Evolutionary conservation across 2,797 vertebrate genomes (phyloP).

Genomic region (Myiotriccus ornatus): DNA sequence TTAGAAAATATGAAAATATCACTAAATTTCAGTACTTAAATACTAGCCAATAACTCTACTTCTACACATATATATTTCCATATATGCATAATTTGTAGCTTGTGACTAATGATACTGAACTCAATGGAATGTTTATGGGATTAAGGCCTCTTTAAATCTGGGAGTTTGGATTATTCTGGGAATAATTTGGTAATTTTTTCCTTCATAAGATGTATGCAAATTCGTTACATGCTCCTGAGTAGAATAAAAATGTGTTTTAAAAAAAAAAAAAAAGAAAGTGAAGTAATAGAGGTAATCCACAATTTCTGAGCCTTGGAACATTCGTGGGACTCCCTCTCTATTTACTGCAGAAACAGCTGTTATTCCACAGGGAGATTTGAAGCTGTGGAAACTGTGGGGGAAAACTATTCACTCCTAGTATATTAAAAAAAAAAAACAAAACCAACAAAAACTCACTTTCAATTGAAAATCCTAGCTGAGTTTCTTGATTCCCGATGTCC

Average conservation of each 20-base stretch:
- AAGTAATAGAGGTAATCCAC: not conserved
- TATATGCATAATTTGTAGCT: not conserved
- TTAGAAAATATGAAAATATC: not conserved
- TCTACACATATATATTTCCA: not conserved
- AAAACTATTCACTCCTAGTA: not conserved
- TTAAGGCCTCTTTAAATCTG: not conserved
- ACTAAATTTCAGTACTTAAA: not conserved
- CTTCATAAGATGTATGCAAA: not conserved
- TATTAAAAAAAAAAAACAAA: not conserved
- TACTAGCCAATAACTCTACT: not conserved
- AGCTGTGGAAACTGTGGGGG: not conserved
- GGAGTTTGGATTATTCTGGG: not conserved
- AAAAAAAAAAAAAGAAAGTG: not conserved
- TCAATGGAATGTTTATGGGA: not conserved
- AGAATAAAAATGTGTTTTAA: not conserved
- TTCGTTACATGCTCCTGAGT: not conserved
- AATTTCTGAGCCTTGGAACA: not conserved
- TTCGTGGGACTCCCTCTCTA: not conserved
- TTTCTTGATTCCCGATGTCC: not conserved
- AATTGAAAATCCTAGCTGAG: not conserved
- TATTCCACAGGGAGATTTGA: not conserved
- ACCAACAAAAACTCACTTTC: not conserved
- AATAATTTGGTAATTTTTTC: not conserved
- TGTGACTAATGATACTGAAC: not conserved
- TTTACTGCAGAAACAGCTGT: not conserved